Percentiles rank a stretch among this genome's conserved stretches.
These are phyloP conservation scores for Morbakka virulenta DNA, from an alignment of 30 jellyfish, hydroid and myxozoan species.

Conservation along the genomic window DNA sequence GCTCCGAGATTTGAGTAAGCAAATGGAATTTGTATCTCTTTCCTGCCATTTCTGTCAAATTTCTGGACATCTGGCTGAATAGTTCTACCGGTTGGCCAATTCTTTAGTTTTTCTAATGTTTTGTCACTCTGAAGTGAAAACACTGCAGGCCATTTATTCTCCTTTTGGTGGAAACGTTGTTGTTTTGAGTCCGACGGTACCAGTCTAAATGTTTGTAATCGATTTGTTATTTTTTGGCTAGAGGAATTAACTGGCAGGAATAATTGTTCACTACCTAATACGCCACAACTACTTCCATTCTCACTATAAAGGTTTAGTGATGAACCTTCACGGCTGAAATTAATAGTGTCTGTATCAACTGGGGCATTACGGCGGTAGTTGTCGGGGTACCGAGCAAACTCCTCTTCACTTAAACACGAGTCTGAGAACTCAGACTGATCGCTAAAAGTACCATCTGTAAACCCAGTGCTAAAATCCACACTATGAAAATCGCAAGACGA, in stretches of 20 bases:
- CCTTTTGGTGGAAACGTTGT: neutral
- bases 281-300: neutral
- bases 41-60: neutral
- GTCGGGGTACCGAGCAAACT: neutral
- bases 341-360: neutral
- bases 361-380: neutral
- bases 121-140: neutral
- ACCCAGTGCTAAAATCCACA: neutral
- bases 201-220: neutral
- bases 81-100: neutral
- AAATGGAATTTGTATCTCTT: neutral
- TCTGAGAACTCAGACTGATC: neutral
- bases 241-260: neutral
- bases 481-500: neutral
- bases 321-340: neutral
- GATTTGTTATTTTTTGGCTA: neutral
- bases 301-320: neutral
- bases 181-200: neutral
- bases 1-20: neutral
- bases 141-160: neutral
- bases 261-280: neutral
- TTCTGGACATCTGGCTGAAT: neutral
- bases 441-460: neutral
- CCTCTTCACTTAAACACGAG: neutral
- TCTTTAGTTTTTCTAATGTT: neutral